Evolutionary conservation across 2,113 vertebrate species (phyloP).

Genomic region (Myocastor coypus): DNA sequence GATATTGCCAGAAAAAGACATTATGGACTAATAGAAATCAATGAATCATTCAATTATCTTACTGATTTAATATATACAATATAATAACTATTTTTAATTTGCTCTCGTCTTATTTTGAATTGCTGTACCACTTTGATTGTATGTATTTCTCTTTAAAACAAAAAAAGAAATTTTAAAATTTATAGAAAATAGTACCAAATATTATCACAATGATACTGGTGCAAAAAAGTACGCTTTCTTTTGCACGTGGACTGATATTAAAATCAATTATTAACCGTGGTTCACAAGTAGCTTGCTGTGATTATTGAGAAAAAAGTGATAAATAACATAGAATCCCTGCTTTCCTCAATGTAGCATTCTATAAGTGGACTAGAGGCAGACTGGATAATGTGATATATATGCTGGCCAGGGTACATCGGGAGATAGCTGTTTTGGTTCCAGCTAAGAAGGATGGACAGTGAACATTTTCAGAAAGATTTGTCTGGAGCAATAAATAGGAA

Average conservation of each 20-base stretch:
- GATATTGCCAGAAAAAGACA: no score
- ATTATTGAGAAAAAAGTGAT: not conserved
- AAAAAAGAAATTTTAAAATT: not conserved
- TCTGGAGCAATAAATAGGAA: not conserved
- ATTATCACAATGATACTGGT: not conserved
- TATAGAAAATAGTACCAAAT: not conserved
- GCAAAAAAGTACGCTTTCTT: not conserved
- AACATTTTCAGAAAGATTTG: not conserved
- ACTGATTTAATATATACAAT: no score
- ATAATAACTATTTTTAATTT: no score
- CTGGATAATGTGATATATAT: not conserved
- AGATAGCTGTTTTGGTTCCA: no score
- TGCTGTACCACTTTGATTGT: no score
- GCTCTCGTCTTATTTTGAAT: no score
- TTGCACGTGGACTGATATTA: not conserved
- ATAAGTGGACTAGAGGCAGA: fast-evolving
- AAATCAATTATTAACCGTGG: not conserved
- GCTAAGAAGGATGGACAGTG: fast-evolving
- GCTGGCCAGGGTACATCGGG: not conserved
- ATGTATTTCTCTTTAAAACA: no score
- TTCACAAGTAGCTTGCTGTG: not conserved
- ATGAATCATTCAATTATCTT: no score
- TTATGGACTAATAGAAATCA: no score
- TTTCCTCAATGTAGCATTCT: not conserved
- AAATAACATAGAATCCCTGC: not conserved